Conservation (phyloP, 2,888 invertebrate species). For the Ochropacha duplaris region DNA sequence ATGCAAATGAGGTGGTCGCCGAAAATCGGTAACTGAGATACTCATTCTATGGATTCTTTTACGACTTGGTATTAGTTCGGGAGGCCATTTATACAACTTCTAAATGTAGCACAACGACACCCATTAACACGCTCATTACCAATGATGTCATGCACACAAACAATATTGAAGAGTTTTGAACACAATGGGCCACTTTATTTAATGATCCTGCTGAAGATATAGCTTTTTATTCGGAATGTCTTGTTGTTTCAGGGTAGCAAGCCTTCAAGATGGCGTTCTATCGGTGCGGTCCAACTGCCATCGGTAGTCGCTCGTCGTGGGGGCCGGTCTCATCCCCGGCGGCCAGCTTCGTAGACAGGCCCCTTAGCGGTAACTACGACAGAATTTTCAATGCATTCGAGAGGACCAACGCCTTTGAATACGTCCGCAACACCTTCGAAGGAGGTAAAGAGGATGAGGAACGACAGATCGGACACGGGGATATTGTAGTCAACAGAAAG, state of each 20-base stretch:
- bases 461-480: constrained; percentile 64
- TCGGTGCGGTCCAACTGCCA: constrained; percentile 73
- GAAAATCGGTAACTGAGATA: constrained; percentile 17
- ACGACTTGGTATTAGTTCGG: constrained; percentile 2
- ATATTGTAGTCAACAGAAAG: constrained; percentile 72
- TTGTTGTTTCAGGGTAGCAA: constrained; percentile 41
- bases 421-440: constrained; percentile 53
- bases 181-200: not conserved
- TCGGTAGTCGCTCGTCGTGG: constrained; percentile 83
- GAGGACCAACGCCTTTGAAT: constrained; percentile 77
- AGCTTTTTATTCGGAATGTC: not conserved
- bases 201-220: not conserved
- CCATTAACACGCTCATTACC: constrained; percentile 33
- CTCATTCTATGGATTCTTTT: not conserved
- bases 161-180: not conserved
- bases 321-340: constrained; percentile 81
- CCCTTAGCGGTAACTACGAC: constrained; percentile 76
- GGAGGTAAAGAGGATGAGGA: constrained; percentile 48
- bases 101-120: constrained; percentile 22
- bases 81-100: constrained; percentile 13
- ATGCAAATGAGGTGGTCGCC: constrained; percentile 45
- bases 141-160: constrained; percentile 37
- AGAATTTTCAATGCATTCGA: constrained; percentile 80
- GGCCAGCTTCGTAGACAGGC: constrained; percentile 65
- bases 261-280: constrained; percentile 68